Evolutionary conservation across 92 coral and sea anemone genomes (phyloP).

Genomic region (Paragorgia papillata): DNA sequence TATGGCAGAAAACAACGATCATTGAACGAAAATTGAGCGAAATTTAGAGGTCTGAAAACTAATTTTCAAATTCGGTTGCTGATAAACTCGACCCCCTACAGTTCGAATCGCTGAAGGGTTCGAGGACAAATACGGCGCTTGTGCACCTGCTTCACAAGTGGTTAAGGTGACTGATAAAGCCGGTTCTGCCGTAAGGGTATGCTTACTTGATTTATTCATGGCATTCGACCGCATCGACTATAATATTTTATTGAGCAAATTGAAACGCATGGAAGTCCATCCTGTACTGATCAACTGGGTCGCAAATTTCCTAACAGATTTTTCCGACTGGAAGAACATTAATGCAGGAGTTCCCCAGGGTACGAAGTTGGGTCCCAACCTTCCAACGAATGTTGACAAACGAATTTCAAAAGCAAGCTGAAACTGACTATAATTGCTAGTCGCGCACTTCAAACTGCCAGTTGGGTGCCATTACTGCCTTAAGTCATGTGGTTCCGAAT

Average conservation of each 20-base stretch:
- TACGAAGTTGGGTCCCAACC: not conserved
- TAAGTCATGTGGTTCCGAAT: too few species aligned
- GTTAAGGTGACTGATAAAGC: not conserved
- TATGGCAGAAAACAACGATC: too few species aligned
- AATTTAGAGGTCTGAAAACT: too few species aligned
- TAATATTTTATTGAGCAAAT: not conserved
- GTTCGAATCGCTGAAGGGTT: conserved; percentile 14
- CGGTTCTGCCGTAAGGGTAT: not conserved
- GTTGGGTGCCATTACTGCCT: too few species aligned
- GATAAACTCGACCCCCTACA: conserved; percentile 12
- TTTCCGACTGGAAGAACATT: not conserved
- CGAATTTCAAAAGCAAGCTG: too few species aligned
- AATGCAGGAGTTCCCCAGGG: conserved; percentile 3
- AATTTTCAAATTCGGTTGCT: not conserved
- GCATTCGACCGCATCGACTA: conserved; percentile 9
- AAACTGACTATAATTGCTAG: too few species aligned
- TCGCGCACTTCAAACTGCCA: too few species aligned
- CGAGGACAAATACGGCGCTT: conserved; percentile 4
- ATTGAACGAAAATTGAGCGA: too few species aligned
- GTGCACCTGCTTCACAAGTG: conserved; percentile 16
- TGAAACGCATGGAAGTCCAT: not conserved
- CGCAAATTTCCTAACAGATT: not conserved
- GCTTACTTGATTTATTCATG: conserved; percentile 18
- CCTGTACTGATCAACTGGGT: conserved; percentile 10
- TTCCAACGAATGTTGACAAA: too few species aligned